Percentiles rank a stretch among this genome's conserved stretches.
These are phyloP conservation scores for Laothoe populi DNA, from an alignment of 2,888 invertebrate species.

Conservation along the genomic window DNA sequence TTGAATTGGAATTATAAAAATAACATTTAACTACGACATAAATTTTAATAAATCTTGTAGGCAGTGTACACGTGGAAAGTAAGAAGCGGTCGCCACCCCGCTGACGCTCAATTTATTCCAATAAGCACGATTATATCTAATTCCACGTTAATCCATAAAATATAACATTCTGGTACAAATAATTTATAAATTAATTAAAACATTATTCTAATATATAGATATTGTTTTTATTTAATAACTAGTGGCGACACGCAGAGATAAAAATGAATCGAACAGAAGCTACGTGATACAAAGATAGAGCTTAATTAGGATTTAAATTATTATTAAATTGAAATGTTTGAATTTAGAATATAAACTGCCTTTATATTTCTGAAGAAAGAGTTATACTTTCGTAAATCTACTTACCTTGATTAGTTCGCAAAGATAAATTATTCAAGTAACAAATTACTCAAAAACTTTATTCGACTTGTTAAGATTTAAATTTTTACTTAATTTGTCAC, in stretches of 20 bases:
- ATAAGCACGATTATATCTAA: conserved; percentile 1
- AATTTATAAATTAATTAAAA: conserved; percentile 21
- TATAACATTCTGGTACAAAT: conserved; percentile 1
- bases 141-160: neutral
- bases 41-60: neutral
- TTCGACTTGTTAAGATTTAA: too few relatives aligned
- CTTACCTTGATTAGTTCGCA: too few relatives aligned
- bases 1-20: neutral
- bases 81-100: conserved; percentile 10
- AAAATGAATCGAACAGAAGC: conserved; percentile 11
- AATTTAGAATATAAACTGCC: neutral
- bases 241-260: conserved; percentile 2
- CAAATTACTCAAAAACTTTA: too few relatives aligned
- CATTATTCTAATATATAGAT: conserved; percentile 18
- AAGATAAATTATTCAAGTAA: too few relatives aligned
- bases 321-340: neutral
- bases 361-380: too few relatives aligned
- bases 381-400: too few relatives aligned
- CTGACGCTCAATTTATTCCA: conserved; percentile 16
- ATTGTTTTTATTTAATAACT: conserved; percentile 20
- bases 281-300: neutral
- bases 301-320: neutral
- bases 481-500: too few relatives aligned
- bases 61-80: neutral
- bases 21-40: neutral